These are phyloP conservation scores for Myrmecophaga tridactyla DNA, from an alignment of 2,113 vertebrate genomes.

Conservation along the genomic window DNA sequence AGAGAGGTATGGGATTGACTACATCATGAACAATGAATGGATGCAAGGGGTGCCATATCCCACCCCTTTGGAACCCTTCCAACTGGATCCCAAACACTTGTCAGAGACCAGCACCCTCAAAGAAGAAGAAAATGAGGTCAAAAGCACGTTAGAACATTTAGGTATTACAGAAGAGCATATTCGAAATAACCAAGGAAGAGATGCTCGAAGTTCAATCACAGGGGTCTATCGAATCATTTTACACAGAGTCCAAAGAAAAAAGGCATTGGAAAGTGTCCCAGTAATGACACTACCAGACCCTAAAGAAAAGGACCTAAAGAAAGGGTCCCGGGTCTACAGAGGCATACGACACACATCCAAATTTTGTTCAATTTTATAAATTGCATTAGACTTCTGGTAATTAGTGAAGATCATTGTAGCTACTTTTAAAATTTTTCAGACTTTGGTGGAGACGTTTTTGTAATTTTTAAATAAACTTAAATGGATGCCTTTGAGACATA, in stretches of 20 bases:
- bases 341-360: slow-evolving; percentile 93
- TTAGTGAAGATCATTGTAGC: slow-evolving; percentile 44
- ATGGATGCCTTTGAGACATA: slow-evolving; percentile 50
- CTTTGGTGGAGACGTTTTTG: slow-evolving; percentile 68
- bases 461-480: slow-evolving; percentile 84
- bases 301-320: slow-evolving; percentile 83
- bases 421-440: slow-evolving; percentile 69
- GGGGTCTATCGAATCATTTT: slow-evolving; percentile 94
- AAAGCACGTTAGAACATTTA: slow-evolving; percentile 85
- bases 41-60: slow-evolving; percentile 91
- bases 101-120: slow-evolving; percentile 82
- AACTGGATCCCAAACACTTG: slow-evolving; percentile 91
- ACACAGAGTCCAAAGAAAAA: slow-evolving; percentile 91
- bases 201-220: slow-evolving; percentile 92
- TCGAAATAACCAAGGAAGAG: slow-evolving; percentile 90
- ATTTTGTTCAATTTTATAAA: slow-evolving; percentile 94
- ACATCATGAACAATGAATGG: slow-evolving; percentile 94
- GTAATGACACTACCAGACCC: slow-evolving; percentile 81
- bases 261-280: slow-evolving; percentile 87
- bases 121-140: slow-evolving; percentile 92
- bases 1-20: slow-evolving; percentile 88
- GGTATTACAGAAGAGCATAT: slow-evolving; percentile 94
- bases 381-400: slow-evolving; percentile 53
- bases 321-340: slow-evolving; percentile 84
- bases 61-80: slow-evolving; percentile 89